Percentiles rank a stretch among this genome's conserved stretches.
These are phyloP conservation scores for Ariopsis seemanni DNA, from an alignment of 2,113 vertebrate species.

Conservation along the genomic window DNA sequence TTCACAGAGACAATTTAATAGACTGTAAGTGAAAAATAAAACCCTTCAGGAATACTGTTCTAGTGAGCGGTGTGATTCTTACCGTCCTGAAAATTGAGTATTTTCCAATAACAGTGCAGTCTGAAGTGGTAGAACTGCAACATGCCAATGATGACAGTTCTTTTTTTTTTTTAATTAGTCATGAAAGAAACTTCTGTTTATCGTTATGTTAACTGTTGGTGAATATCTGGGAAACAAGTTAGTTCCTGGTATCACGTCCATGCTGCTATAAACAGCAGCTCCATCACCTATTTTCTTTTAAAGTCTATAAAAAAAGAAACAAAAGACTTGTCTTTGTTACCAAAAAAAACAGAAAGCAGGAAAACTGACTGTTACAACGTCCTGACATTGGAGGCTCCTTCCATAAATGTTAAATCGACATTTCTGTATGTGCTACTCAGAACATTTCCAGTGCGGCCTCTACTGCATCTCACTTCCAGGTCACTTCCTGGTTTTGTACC, in stretches of 20 bases:
- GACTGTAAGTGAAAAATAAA: not conserved
- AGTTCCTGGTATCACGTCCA: not conserved
- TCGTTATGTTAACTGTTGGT: not conserved
- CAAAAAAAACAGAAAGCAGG: not conserved
- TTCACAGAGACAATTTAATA: not conserved
- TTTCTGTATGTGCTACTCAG: not conserved
- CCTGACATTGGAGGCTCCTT: not conserved
- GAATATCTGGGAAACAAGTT: not conserved
- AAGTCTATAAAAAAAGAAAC: not conserved
- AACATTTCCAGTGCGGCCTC: not conserved
- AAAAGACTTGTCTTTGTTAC: too few species aligned
- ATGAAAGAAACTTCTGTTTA: not conserved
- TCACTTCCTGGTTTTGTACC: not conserved
- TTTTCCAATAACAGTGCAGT: not conserved
- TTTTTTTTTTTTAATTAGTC: not conserved
- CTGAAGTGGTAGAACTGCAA: not conserved
- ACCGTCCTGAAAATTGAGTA: not conserved
- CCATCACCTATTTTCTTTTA: not conserved
- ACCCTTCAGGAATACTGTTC: not conserved
- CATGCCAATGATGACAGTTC: not conserved
- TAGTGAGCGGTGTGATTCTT: not conserved
- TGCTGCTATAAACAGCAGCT: not conserved
- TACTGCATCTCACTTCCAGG: not conserved
- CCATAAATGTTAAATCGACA: not conserved
- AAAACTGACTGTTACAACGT: not conserved